phyloP scores from a whole-genome alignment of 2,797 vertebrate genomes.

The Okamejei kenojei region DNA sequence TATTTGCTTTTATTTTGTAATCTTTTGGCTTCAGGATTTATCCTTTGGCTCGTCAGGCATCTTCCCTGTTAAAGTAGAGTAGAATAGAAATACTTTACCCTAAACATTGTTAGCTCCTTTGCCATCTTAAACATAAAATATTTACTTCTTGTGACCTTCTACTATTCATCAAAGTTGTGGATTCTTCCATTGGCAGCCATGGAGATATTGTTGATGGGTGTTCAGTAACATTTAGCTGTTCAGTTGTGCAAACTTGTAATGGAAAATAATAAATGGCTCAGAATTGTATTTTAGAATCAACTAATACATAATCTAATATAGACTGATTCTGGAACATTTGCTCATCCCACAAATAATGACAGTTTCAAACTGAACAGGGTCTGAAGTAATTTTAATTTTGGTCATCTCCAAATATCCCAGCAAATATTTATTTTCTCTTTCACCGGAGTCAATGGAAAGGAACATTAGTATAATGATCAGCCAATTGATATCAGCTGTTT shows the following conservation, averaged over 20 bases:
- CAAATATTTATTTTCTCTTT: background rate
- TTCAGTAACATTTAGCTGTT: background rate
- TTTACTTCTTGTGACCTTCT: too few relatives aligned
- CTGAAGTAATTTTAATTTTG: background rate
- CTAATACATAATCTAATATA: background rate
- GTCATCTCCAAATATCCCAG: background rate
- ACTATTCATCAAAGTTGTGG: too few relatives aligned
- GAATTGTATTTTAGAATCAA: background rate
- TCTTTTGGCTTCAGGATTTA: background rate
- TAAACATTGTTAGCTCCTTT: background rate
- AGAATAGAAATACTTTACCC: background rate
- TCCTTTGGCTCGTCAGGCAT: background rate
- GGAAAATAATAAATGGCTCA: background rate
- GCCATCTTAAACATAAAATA: background rate
- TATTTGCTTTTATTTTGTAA: background rate
- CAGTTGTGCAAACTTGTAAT: background rate
- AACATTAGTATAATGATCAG: background rate
- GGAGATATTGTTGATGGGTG: too few relatives aligned
- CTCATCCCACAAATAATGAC: background rate
- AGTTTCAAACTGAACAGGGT: background rate
- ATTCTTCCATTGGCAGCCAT: too few relatives aligned
- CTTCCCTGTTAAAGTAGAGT: background rate
- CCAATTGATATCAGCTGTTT: background rate
- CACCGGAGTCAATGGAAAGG: background rate
- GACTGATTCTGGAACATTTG: background rate